Evolutionary conservation across 2,113 vertebrate genomes (phyloP).

Genomic region (Rousettus leschenaultii): DNA sequence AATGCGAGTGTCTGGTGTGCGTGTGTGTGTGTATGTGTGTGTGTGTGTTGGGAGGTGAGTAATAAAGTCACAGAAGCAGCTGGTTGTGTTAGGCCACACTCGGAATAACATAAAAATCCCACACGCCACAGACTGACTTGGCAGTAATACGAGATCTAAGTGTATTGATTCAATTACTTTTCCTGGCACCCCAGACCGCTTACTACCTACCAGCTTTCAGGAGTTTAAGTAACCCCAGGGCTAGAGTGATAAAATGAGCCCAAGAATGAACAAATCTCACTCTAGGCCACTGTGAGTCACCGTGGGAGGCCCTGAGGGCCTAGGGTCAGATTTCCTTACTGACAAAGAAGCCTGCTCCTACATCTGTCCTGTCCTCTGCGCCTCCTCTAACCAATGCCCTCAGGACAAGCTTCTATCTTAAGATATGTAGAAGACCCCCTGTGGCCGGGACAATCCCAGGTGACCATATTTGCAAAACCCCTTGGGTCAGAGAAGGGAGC

Average conservation of each 20-base stretch:
- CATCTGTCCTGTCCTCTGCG: neutral
- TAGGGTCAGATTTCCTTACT: neutral
- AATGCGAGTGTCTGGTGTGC: neutral
- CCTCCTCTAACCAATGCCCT: neutral
- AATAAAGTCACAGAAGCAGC: neutral
- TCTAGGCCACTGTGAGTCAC: neutral
- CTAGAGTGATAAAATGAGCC: conserved; percentile 3
- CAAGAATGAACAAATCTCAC: conserved; percentile 26
- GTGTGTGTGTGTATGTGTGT: neutral
- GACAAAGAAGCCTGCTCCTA: neutral
- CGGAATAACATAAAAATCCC: neutral
- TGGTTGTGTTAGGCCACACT: neutral
- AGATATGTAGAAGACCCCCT: neutral
- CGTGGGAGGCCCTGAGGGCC: neutral
- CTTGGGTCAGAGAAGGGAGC: neutral
- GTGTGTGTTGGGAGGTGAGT: too few species aligned
- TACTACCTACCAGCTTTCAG: conserved; percentile 46
- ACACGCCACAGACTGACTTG: neutral
- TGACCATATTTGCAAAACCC: neutral
- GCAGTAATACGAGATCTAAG: neutral
- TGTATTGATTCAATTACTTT: neutral
- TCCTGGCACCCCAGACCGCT: neutral
- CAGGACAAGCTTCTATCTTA: neutral
- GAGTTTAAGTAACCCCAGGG: conserved; percentile 34
- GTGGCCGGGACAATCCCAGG: neutral